Evolutionary conservation across 2,888 invertebrate species (phyloP), one percentile per base, ranked within the genome.

Genomic region (Tenthredo scrophulariae): DNA sequence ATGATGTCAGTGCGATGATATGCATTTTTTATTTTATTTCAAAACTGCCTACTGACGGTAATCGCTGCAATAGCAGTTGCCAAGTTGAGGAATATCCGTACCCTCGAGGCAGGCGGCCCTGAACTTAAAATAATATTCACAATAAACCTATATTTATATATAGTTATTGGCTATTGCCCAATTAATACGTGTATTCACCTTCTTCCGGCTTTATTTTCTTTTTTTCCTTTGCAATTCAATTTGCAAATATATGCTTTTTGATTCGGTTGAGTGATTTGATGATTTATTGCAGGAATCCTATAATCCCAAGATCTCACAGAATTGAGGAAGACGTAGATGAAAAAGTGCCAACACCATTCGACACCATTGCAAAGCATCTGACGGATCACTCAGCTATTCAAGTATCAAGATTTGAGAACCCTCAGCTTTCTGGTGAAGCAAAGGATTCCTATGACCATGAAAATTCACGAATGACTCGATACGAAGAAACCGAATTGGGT

Each of bases 311-410:
- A 83, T 46, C 83, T 33, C 83, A 80, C 18, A 62, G 80, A 40
- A 80, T 37, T 33, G 80, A 58, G 22, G 62, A 80, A 62, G 18
- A 58, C 10, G 15, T 37, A 1, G 87, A 90, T 46, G 87, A 91
- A 37, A 90, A 90, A 40, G 88, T 90, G 22, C 89, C 90, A 85
- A 86, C 91, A 13, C 92, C 92, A 0, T 89, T 93, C 18, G 90
- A 91, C 33, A 88, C 89, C 7, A 89, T 93, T 37, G 88, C 92
- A 1, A 91, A 93, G 62, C 91, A 92, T 29, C 72, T 93, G 18
- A 88, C 89, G 0, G 92, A 89, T 87, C 90, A 91, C 58, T 89
- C 89, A 4, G 86, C 88, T 9, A 88, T 91, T 50, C 90, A 91
- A 62, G 89, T 90, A 10, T 86, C 88, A 1, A 90, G 89, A 84